Base-by-base conservation (phyloP, 2,113 vertebrate species). In the Formicarius rufipectus region DNA sequence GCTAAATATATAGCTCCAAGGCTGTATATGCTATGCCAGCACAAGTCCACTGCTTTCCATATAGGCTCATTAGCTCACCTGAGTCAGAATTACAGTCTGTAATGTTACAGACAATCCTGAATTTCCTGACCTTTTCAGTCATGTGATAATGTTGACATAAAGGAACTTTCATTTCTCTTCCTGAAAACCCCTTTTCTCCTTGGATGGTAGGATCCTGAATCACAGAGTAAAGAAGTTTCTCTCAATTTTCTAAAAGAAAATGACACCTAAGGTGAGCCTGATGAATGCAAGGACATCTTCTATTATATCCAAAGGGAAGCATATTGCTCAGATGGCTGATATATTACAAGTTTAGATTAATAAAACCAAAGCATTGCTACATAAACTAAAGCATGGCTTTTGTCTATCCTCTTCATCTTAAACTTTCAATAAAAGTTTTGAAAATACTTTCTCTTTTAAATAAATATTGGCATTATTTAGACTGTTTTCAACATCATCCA, bases 91-190 rank as follows among this genome's bases (percentile, higher is more conserved):
- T 66, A 84, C 19, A 50, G 62, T 78, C 74, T 76, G 30, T 47
- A 67, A 83, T 40, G 31, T 39, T 83, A 59, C 55, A 89, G 74
- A 73, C 60, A 49, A 59, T 62, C 60, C 60, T 1, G 5, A 63
- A 77, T 81, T 77, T 74, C 72, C 63, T 91, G 75, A 94, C 85
- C 71, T 96, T 96, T 94, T 91, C 82, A 68, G 27, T n/a, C 3
- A 24, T 80, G 63, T 78, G 64, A 90, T 93, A 94, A 94, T 60
- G 59, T 86, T 95, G 90, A 95, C 84, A 90, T 78, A 86, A 83
- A 94, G 82, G 55, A 88, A 86, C 45, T 80, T 42, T 52, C 50
- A 88, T 80, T 96, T 91, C 75, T 91, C 68, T 91, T 93, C 56
- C 82, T 59, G 50, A 95, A 94, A 95, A 71, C 39, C 37, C 21